Base-by-base conservation (phyloP, 2,888 invertebrate species). In the Punctoribates punctum region DNA sequence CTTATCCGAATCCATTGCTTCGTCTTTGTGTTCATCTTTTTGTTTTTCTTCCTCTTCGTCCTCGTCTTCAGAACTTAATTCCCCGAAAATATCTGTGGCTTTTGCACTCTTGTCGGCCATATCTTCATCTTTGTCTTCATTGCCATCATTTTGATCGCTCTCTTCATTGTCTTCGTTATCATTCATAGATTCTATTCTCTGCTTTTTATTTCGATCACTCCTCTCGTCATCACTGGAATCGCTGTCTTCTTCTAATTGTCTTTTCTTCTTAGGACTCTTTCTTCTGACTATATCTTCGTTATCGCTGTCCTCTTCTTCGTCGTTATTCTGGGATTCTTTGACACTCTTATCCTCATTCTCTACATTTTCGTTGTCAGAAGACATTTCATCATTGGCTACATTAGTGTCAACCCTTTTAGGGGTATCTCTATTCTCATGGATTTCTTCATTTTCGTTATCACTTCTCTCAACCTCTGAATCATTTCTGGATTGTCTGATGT, bases 1-100 rank as follows among this genome's bases (percentile, higher is more conserved):
- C 23, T 73, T 62, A 42, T 72, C 34, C 13, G 27, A 25, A 48
- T 72, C 42, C 46, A 29, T 51, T 38, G 51, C 75, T 17, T 75
- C 75, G 60, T 75, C 23, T 46, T 46, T 17, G 54, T 67, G 38
- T 54, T 27, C 73, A 11, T 77, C 76, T 13, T 77, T 74, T 13
- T 72, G 74, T 29, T 70, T 73, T 17, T 79, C 76, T 23, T 73
- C 74, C 25, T 75, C 78, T 70, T 75, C 88, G 81, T 90, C 90
- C 79, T 89, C 89, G 77, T 89, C 89, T 15, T 88, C 88, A 75
- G 89, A 73, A 27, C 60, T 54, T 20, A 46, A 9, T 51, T 75
- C 51, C 3, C 60, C 89, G 1, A 86, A 86, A 38, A 85, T 85
- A 23, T 77, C 75, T 29, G 74, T 76, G 78, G 48, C 29, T 25